phyloP scores from a whole-genome alignment of 2,113 vertebrate species.

The Brienomyrus brachyistius region DNA sequence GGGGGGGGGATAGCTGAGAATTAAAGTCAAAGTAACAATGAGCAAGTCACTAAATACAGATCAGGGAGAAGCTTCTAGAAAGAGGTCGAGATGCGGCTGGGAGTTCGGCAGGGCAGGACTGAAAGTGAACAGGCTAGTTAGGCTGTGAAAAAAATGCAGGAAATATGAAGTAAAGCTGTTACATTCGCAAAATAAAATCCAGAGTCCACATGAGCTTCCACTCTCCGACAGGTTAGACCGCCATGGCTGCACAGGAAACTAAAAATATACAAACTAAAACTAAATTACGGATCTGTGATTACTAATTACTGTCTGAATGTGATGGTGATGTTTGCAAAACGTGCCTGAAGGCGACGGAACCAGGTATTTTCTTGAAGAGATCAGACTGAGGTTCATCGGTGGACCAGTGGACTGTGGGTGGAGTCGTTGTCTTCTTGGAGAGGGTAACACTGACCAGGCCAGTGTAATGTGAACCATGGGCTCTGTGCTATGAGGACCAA shows the following conservation, averaged over 20 bases:
- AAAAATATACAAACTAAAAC: background rate
- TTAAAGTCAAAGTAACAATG: background rate
- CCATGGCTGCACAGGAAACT: background rate
- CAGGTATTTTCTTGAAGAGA: background rate
- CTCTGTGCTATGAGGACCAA: background rate
- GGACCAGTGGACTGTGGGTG: background rate
- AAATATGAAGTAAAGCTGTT: background rate
- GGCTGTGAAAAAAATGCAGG: background rate
- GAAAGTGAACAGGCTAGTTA: background rate
- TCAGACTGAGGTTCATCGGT: background rate
- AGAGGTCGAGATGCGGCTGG: background rate
- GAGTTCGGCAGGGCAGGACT: background rate
- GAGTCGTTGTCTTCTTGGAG: background rate
- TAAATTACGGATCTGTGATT: background rate
- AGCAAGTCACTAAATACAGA: background rate
- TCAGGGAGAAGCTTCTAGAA: background rate
- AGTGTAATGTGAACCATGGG: background rate
- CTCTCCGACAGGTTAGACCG: background rate
- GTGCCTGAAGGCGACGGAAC: background rate
- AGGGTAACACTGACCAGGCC: background rate
- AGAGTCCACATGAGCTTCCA: background rate
- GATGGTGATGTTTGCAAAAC: background rate
- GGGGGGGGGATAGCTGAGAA: background rate
- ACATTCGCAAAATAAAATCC: background rate
- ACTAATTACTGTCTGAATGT: background rate